Evolutionary conservation across 2,113 vertebrate species (phyloP).

Genomic region (Pristiophorus japonicus): DNA sequence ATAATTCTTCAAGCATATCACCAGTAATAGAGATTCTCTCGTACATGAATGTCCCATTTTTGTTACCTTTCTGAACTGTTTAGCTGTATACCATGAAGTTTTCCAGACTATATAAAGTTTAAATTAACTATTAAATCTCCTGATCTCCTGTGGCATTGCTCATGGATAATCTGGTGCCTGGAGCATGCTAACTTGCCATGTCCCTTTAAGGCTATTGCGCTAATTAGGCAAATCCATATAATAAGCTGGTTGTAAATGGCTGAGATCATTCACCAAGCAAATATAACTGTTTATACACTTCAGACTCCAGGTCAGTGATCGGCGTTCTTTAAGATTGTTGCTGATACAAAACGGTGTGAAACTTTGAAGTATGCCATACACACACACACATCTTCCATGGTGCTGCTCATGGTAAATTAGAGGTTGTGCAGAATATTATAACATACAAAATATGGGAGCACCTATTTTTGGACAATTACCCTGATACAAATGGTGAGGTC

Average conservation of each 20-base stretch:
- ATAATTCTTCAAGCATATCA: too few relatives aligned
- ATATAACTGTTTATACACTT: not conserved
- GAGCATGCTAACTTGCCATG: not conserved
- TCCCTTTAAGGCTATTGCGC: not conserved
- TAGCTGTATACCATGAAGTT: too few relatives aligned
- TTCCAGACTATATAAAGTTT: not conserved
- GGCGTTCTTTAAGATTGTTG: not conserved
- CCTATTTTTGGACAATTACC: not conserved
- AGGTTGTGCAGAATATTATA: not conserved
- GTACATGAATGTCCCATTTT: too few relatives aligned
- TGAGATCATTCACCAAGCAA: not conserved
- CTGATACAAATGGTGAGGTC: not conserved
- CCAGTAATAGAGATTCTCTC: too few relatives aligned
- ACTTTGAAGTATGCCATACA: not conserved
- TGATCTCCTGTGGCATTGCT: not conserved
- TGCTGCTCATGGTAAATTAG: not conserved
- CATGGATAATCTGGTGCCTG: not conserved
- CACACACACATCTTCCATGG: not conserved
- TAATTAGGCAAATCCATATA: not conserved
- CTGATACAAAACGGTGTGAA: not conserved
- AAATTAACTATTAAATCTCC: not conserved
- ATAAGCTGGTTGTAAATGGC: too few relatives aligned
- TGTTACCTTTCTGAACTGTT: too few relatives aligned
- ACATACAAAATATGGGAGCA: not conserved
- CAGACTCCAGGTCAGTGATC: not conserved